These are phyloP conservation scores for Nomada lathburiana DNA, from an alignment of 2,888 invertebrate species.

Conservation along the genomic window DNA sequence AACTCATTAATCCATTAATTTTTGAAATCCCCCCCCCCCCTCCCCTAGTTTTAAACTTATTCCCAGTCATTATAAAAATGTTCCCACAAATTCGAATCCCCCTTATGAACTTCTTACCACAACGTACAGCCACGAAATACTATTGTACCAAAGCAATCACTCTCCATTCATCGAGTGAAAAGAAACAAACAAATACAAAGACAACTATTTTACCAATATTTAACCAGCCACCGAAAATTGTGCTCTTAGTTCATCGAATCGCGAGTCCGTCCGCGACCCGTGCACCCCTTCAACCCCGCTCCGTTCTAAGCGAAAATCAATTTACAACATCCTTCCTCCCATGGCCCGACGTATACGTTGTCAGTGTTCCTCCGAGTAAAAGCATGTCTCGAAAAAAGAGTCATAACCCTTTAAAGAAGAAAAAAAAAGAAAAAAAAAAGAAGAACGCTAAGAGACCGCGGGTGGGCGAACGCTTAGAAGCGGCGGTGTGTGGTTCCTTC, in stretches of 20 bases:
- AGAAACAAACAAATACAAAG: not conserved
- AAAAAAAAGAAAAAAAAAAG: not conserved
- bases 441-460: conserved; percentile 22
- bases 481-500: conserved; percentile 27
- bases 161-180: not conserved
- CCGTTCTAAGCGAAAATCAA: not conserved
- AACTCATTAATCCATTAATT: too few species aligned
- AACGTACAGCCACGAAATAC: too few species aligned
- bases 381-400: not conserved
- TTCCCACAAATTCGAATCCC: too few species aligned
- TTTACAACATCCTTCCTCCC: not conserved
- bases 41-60: too few species aligned
- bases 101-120: too few species aligned
- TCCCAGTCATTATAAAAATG: too few species aligned
- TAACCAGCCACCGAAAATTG: too few species aligned
- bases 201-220: too few species aligned
- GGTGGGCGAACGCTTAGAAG: conserved; percentile 45
- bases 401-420: not conserved
- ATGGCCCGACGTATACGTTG: not conserved
- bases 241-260: too few species aligned
- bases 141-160: too few species aligned
- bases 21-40: too few species aligned
- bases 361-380: conserved; percentile 8
- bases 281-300: not conserved
- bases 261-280: not conserved